Evolutionary conservation across 2,888 invertebrate genomes (phyloP), one percentile per base, ranked within the genome.

Genomic region (Unio delphinus): DNA sequence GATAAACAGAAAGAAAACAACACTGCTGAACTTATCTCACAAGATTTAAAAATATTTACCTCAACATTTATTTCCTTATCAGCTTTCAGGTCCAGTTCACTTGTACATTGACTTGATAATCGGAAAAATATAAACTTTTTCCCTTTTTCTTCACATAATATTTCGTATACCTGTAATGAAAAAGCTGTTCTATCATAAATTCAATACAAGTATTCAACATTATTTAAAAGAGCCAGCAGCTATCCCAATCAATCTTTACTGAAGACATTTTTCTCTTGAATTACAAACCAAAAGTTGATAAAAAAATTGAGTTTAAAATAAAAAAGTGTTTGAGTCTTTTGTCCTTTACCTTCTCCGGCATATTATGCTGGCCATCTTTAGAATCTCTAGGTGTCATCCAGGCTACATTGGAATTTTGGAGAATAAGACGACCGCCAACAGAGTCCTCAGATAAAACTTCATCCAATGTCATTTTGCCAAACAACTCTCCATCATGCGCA

Each of bases 381-480:
- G 68, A 55, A 57, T 76, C 74, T 67, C 74, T 66, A 23, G 84
- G 83, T 11, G 85, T 92, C 64, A 95, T 89, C 73, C 94, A 92
- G 11, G 95, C 93, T 58, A 93, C 93, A 72, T 93, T 93, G 86
- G 95, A 95, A 83, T 94, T 94, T 84, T 94, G 94, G 23, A 95
- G 90, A 73, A 95, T 94, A 20, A 95, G 91, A 45, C 95, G 92
- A 1, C 95, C 95, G 64, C 95, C 94, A 18, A 94, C 93, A 4
- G 95, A 95, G 86, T 95, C 95, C 88, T 95, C 95, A 0, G 95
- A 95, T 61, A 95, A 91, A 84, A 94, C 94, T 84, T 94, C 93
- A 34, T 93, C 93, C 59, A 95, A 90, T 66, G 92, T 92, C 90
- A 95, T 92, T 71, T 94, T 91, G 11, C 94, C 95, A 90, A 94